Percentiles rank a stretch among this genome's conserved stretches.
These are phyloP conservation scores for Portunus trituberculatus DNA, from an alignment of 1,140 invertebrate species.

Conservation along the genomic window DNA sequence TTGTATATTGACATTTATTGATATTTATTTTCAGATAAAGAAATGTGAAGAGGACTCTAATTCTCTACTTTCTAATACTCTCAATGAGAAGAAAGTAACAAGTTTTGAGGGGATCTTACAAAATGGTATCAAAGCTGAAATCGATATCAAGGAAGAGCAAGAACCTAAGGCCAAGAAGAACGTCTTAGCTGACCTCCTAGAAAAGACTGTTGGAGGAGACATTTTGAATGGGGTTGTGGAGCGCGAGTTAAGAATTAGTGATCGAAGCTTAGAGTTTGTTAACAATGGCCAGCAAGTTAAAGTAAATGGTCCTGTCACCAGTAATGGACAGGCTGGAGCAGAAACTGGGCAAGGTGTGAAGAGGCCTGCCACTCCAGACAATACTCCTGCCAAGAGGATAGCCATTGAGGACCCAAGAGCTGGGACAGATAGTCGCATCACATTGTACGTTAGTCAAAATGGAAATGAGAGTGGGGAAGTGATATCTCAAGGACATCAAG, in stretches of 20 bases:
- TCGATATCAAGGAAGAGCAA: slow-evolving; percentile 76
- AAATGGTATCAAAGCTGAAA: slow-evolving; percentile 81
- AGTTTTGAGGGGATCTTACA: slow-evolving; percentile 85
- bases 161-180: slow-evolving; percentile 79
- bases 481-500: slow-evolving; percentile 75
- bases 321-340: slow-evolving; percentile 78
- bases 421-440: slow-evolving; percentile 73
- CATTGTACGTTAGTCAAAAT: slow-evolving; percentile 77
- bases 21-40: slow-evolving; percentile 68
- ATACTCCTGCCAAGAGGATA: slow-evolving; percentile 76
- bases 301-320: slow-evolving; percentile 78
- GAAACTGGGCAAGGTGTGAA: slow-evolving; percentile 78
- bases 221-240: slow-evolving; percentile 80
- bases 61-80: slow-evolving; percentile 80
- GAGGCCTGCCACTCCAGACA: slow-evolving; percentile 75
- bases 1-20: too few species aligned
- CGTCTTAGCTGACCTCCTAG: slow-evolving; percentile 86
- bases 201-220: slow-evolving; percentile 82
- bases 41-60: slow-evolving; percentile 75
- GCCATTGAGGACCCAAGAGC: slow-evolving; percentile 74
- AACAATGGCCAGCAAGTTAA: slow-evolving; percentile 77
- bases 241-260: slow-evolving; percentile 84
- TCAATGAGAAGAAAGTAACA: slow-evolving; percentile 85
- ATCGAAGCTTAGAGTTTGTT: slow-evolving; percentile 84
- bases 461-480: slow-evolving; percentile 73